A percentile compares a stretch with the other conserved stretches of the same genome.
Evolutionary conservation across 2,888 invertebrate genomes (phyloP).

Genomic region (Laothoe populi): DNA sequence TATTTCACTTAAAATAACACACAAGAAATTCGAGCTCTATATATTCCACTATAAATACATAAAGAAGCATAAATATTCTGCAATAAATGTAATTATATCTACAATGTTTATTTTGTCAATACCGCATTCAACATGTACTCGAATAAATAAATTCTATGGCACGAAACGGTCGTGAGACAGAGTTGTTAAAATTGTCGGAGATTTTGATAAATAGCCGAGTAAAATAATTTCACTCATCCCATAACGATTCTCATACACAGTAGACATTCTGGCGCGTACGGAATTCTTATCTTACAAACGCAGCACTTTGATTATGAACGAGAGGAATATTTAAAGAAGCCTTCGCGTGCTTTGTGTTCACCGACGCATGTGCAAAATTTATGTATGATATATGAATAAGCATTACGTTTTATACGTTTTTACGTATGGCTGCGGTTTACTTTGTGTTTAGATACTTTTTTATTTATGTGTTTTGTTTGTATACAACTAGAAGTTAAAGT

Average conservation of each 20-base stretch:
- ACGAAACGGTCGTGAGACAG: conserved; percentile 39
- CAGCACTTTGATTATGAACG: conserved; percentile 82
- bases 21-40: neutral
- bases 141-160: conserved; percentile 29
- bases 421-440: conserved; percentile 31
- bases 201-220: conserved; percentile 79
- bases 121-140: conserved; percentile 9
- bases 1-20: neutral
- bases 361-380: conserved; percentile 75
- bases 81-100: neutral
- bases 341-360: conserved; percentile 68
- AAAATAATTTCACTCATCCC: conserved; percentile 72
- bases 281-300: conserved; percentile 80
- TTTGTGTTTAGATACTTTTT: conserved; percentile 5
- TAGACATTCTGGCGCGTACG: conserved; percentile 63
- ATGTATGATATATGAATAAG: conserved; percentile 62
- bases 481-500: neutral
- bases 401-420: conserved; percentile 53
- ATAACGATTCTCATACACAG: conserved; percentile 64
- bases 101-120: neutral
- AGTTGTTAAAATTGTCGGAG: conserved; percentile 57
- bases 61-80: neutral
- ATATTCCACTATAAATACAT: neutral
- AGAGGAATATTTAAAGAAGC: conserved; percentile 81
- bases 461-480: neutral